Evolutionary conservation across 2,888 invertebrate genomes (phyloP).

Genomic region (Drosophila paracracens): DNA sequence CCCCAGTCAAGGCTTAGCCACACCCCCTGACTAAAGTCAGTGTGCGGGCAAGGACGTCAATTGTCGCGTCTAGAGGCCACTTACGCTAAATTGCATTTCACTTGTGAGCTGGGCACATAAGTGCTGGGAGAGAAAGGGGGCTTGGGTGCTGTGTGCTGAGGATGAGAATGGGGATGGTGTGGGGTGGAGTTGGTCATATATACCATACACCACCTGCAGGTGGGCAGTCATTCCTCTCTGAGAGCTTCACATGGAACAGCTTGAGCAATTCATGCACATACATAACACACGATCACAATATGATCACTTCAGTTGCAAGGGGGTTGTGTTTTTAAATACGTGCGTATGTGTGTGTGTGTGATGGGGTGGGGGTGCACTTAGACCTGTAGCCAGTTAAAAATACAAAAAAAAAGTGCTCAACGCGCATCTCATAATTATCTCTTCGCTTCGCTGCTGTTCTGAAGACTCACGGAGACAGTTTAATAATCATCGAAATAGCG

Average conservation of each 20-base stretch:
- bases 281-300: conserved; percentile 1
- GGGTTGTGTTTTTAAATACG: neutral
- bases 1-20: neutral
- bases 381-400: conserved; percentile 12
- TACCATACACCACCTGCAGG: neutral
- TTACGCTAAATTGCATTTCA: conserved; percentile 76
- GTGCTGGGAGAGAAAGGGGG: neutral
- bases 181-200: neutral
- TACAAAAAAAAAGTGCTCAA: conserved; percentile 48
- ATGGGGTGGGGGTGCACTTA: neutral
- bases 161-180: conserved; percentile 2
- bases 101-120: conserved; percentile 43
- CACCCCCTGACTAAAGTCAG: conserved; percentile 3
- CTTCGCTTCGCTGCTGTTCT: conserved; percentile 72
- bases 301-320: conserved; percentile 1
- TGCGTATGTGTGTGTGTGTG: neutral
- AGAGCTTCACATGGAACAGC: neutral
- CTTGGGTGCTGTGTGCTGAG: neutral
- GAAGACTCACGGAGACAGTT: conserved; percentile 76
- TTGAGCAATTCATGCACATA: neutral
- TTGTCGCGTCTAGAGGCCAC: conserved; percentile 77
- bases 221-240: neutral
- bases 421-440: conserved; percentile 81
- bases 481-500: conserved; percentile 64
- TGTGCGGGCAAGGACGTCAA: conserved; percentile 59